Percentiles rank a stretch among this genome's conserved stretches.
Conservation (phyloP, 2,113 vertebrate species). For the Bubo bubo region DNA sequence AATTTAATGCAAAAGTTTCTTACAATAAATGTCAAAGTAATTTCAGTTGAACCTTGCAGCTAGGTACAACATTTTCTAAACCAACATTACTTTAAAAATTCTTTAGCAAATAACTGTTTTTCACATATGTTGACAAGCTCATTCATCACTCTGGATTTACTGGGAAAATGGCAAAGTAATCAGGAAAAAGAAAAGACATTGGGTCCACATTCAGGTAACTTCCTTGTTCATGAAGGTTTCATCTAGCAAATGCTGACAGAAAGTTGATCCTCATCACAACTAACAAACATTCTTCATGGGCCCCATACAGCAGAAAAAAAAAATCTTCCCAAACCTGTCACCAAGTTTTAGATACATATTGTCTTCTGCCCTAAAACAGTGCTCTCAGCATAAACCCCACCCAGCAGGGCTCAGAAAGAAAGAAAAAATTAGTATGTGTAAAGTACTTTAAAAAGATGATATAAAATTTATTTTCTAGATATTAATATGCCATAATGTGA, state of each 20-base stretch:
- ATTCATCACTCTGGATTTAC: conserved; percentile 8
- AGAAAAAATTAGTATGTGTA: not conserved
- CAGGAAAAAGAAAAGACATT: not conserved
- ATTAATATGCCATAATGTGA: not conserved
- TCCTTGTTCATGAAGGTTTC: not conserved
- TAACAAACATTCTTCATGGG: not conserved
- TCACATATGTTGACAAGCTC: not conserved
- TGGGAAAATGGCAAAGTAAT: not conserved
- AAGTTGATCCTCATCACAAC: not conserved
- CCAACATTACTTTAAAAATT: not conserved
- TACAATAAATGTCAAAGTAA: not conserved
- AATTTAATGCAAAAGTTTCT: not conserved
- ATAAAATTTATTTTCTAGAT: not conserved
- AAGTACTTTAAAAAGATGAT: not conserved
- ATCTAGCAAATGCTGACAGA: not conserved
- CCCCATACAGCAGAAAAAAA: not conserved
- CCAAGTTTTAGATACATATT: not conserved
- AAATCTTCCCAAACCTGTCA: not conserved
- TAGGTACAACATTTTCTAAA: not conserved
- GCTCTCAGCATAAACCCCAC: not conserved
- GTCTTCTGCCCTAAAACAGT: not conserved
- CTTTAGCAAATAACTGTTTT: not conserved
- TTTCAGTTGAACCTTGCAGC: not conserved
- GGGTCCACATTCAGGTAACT: not conserved
- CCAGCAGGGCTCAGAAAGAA: not conserved